Base-by-base conservation (phyloP, 1,140 invertebrate genomes). In the Oncopodura yosiiana region DNA sequence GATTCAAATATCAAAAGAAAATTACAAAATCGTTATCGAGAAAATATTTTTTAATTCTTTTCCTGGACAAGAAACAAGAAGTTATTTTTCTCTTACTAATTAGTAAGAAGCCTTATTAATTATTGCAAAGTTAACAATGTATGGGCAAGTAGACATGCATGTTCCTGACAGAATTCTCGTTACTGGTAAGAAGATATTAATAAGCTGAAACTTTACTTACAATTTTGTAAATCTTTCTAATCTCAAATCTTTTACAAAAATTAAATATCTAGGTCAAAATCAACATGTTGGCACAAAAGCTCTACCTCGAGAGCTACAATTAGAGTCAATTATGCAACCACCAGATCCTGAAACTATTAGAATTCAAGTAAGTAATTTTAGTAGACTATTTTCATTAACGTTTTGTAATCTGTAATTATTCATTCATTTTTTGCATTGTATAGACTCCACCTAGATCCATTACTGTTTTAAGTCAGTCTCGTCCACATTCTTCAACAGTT, bases 91-190 rank as follows among this genome's bases (percentile, higher is more conserved):
- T n/a, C n/a, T n/a, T n/a, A n/a, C n/a, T n/a, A n/a, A n/a, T n/a
- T n/a, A n/a, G n/a, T n/a, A 6, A 18, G 16, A 5, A 6, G 32
- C 8, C 32, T 6, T 8, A 6, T 34, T 34, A 6, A 14, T 14
- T 14, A 6, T 34, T 14, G 14, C 6, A 34, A 6, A 8, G 32
- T 14, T 34, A 49, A 61, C 39, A 61, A 62, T 45, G 59, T 59
- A 16, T 18, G 32, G 29, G 42, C 49, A 12, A 27, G 16, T 4
- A 19, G 30, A 86, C 58, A 93, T 92, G 88, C 81, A 81, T 67
- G 87, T 93, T 26, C 88, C 88, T n/a, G 87, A 91, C 62, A 76
- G 87, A 66, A 92, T 93, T 69, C 74, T 92, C 58, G 85, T 91
- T 46, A 75, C 81, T 62, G 88, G 79, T 79, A 69, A 48, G 48